phyloP scores from a whole-genome alignment of 1,140 invertebrate species.

The Littorina saxatilis region DNA sequence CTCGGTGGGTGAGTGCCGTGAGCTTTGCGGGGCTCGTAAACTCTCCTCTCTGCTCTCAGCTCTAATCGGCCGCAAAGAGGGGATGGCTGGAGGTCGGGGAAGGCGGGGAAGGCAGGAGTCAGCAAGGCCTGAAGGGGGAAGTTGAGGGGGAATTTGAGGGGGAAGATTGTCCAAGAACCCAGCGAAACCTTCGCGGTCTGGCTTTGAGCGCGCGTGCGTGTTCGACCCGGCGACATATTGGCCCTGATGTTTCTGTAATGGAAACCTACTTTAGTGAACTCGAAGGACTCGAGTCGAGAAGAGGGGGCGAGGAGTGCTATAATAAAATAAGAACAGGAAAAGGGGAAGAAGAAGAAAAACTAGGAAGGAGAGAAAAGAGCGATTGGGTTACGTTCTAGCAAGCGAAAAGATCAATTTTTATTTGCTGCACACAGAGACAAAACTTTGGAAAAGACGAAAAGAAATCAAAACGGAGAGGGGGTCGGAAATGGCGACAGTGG shows the following conservation, averaged over 20 bases:
- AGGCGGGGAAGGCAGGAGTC: not conserved
- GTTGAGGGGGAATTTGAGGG: not conserved
- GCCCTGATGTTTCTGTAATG: slow-evolving; percentile 11
- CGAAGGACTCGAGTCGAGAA: not conserved
- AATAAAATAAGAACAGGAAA: not conserved
- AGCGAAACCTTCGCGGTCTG: not conserved
- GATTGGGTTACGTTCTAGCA: no score
- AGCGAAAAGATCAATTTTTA: no score
- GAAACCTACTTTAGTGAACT: slow-evolving; percentile 24
- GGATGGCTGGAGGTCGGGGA: not conserved
- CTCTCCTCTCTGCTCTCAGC: slow-evolving; percentile 35
- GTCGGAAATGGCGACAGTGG: no score
- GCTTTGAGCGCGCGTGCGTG: not conserved
- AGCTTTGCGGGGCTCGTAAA: slow-evolving; percentile 35
- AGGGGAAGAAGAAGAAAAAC: no score
- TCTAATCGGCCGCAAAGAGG: slow-evolving; percentile 35
- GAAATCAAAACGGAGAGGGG: no score
- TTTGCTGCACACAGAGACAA: no score
- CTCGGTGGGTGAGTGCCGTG: slow-evolving; percentile 36
- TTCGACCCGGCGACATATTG: not conserved
- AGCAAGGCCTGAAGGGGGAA: not conserved
- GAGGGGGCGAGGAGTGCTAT: not conserved
- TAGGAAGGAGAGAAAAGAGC: no score
- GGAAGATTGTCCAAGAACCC: slow-evolving; percentile 14
- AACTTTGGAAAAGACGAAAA: no score